Evolutionary conservation across 1,140 invertebrate species (phyloP), one percentile per base, ranked within the genome.

Genomic region (Antheraea mylitta): DNA sequence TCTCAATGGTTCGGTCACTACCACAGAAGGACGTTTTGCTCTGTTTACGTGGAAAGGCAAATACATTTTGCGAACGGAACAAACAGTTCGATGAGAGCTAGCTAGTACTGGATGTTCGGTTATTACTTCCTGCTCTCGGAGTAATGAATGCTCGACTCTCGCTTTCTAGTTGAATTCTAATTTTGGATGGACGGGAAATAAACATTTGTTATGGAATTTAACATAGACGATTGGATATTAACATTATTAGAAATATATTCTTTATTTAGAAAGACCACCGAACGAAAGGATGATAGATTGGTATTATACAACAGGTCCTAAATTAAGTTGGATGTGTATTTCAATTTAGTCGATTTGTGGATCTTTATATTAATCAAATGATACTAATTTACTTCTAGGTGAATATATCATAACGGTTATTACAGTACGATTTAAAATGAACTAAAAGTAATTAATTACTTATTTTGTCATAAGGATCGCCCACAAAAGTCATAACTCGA

Each of bases 51-150:
- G 22, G 66, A 58, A 65, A 66, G 30, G 45, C 71, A 76, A 75
- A 79, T 76, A 69, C 64, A 73, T 71, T 67, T 65, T 71, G 65
- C 38, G 66, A 72, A 58, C 70, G 70, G 68, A 73, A 69, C 71
- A 67, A 74, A 69, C 71, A 70, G 66, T 69, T 64, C 65, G 66
- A 71, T 66, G 70, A 69, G 67, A 60, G 70, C 64, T 68, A 60
- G 70, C 64, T 68, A 61, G 68, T 71, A 68, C 65, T 68, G 22
- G n/a, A 67, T 68, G 61, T 65, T 71, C 61, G 64, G 65, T 79
- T 75, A 79, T 79, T 79, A 70, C 70, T 69, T 75, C 69, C 75
- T 66, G 67, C 58, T 10, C 22, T 30, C 48, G 48, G 22, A 37
- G 30, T 59, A 58, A 66, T 58, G 36, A 66, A 13, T 63, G 61